Conservation (phyloP, 2,888 invertebrate genomes). For the Ophion obscuratus region DNA sequence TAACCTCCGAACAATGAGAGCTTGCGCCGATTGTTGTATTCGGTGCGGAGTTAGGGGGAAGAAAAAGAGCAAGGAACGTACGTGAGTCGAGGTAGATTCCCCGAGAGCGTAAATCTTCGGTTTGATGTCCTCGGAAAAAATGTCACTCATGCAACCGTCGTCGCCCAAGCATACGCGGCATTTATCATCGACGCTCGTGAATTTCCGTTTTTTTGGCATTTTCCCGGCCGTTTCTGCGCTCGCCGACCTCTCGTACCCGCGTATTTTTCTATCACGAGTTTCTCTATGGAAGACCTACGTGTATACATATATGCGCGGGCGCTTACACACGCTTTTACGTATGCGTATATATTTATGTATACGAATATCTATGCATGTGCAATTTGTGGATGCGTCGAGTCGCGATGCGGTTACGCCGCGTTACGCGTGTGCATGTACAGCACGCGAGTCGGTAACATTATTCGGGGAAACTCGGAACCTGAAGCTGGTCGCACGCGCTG, state of each 20-base stretch:
- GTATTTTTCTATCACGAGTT: slow-evolving; percentile 1
- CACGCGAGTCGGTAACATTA: background rate
- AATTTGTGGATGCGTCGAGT: background rate
- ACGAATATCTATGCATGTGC: background rate
- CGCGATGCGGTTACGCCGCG: background rate
- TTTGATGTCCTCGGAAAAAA: slow-evolving; percentile 75
- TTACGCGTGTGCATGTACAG: background rate
- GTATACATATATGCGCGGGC: background rate
- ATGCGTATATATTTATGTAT: background rate
- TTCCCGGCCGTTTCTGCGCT: slow-evolving; percentile 62
- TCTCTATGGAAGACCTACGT: background rate
- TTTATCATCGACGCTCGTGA: slow-evolving; percentile 71
- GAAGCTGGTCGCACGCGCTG: background rate
- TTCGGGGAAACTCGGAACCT: background rate
- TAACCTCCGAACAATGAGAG: slow-evolving; percentile 48
- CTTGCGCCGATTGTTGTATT: slow-evolving; percentile 1
- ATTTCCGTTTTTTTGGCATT: slow-evolving; percentile 78
- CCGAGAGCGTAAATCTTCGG: slow-evolving; percentile 76
- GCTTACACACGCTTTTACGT: background rate
- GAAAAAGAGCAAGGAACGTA: slow-evolving; percentile 69
- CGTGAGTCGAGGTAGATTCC: slow-evolving; percentile 77
- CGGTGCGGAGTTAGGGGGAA: background rate
- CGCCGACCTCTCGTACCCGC: background rate
- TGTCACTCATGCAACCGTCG: slow-evolving; percentile 75
- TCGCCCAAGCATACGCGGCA: slow-evolving; percentile 80